These are phyloP conservation scores for Steinernema carpocapsae DNA, from an alignment of 2,888 invertebrate genomes.

Conservation along the genomic window DNA sequence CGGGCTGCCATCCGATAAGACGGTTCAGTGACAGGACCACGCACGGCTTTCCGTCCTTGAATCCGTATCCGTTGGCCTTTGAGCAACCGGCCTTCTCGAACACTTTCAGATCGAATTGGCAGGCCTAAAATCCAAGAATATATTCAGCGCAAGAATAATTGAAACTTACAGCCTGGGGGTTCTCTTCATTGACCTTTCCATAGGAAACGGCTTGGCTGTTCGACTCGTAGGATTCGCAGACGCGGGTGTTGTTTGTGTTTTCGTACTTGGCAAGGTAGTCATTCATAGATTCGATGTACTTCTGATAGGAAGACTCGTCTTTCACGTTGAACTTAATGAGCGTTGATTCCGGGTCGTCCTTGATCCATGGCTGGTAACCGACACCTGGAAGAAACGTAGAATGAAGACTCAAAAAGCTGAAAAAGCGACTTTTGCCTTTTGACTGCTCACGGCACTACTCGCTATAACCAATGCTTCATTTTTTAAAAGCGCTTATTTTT, in stretches of 20 bases:
- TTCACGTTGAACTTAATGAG: constrained; percentile 85
- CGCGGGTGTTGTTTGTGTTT: constrained; percentile 56
- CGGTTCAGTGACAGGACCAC: constrained; percentile 93
- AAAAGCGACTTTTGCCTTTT: not conserved
- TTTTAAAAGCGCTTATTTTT: too few species aligned
- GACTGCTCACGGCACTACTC: too few species aligned
- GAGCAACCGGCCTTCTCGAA: constrained; percentile 57
- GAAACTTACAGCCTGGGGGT: constrained; percentile 11
- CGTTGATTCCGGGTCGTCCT: constrained; percentile 90
- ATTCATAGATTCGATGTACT: constrained; percentile 58
- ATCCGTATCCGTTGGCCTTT: constrained; percentile 78
- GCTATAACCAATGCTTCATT: too few species aligned
- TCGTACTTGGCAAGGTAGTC: constrained; percentile 60
- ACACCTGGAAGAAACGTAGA: constrained; percentile 76
- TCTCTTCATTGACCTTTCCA: constrained; percentile 44
- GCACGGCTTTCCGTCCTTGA: constrained; percentile 81
- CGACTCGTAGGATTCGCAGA: constrained; percentile 52
- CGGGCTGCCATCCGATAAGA: constrained; percentile 68
- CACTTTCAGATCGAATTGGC: constrained; percentile 58
- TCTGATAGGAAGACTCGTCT: constrained; percentile 61
- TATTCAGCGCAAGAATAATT: not conserved
- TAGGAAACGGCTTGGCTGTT: constrained; percentile 48
- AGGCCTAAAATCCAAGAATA: constrained; percentile 48
- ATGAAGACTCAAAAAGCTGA: not conserved
- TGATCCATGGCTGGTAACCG: constrained; percentile 95